Percentiles rank a stretch among this genome's conserved stretches.
phyloP scores from a whole-genome alignment of 2,888 invertebrate species.

The Helobdella robusta region DNA sequence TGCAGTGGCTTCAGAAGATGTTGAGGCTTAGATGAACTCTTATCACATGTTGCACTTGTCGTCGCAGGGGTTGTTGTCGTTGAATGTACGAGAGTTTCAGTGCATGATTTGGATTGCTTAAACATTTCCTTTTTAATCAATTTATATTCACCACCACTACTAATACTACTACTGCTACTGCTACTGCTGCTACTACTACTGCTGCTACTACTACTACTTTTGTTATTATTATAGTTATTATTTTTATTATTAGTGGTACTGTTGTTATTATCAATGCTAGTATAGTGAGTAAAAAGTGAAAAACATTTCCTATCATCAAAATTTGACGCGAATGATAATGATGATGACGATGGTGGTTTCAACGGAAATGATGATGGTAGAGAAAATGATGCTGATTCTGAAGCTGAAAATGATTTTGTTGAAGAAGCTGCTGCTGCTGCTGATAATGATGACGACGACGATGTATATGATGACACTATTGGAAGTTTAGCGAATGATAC shows the following conservation, averaged over 20 bases:
- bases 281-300: conserved; percentile 30
- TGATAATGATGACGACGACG: conserved; percentile 9
- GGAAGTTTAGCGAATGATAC: background rate
- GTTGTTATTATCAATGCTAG: conserved; percentile 31
- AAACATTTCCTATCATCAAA: conserved; percentile 29
- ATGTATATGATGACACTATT: background rate
- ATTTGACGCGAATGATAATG: background rate
- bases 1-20: too few species aligned
- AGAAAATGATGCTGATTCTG: background rate
- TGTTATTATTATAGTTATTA: conserved; percentile 31
- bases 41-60: too few species aligned
- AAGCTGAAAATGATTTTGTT: background rate
- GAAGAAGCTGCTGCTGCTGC: background rate
- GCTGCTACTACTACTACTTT: conserved; percentile 31
- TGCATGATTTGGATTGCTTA: too few species aligned
- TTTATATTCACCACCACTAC: too few species aligned
- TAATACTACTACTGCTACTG: conserved; percentile 27
- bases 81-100: too few species aligned
- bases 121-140: background rate
- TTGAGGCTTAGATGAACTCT: too few species aligned
- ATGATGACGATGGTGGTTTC: background rate
- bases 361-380: background rate
- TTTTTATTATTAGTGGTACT: conserved; percentile 32
- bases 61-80: too few species aligned
- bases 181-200: conserved; percentile 31